Base-by-base conservation (phyloP, 2,797 vertebrate genomes). In the Dallia pectoralis region DNA sequence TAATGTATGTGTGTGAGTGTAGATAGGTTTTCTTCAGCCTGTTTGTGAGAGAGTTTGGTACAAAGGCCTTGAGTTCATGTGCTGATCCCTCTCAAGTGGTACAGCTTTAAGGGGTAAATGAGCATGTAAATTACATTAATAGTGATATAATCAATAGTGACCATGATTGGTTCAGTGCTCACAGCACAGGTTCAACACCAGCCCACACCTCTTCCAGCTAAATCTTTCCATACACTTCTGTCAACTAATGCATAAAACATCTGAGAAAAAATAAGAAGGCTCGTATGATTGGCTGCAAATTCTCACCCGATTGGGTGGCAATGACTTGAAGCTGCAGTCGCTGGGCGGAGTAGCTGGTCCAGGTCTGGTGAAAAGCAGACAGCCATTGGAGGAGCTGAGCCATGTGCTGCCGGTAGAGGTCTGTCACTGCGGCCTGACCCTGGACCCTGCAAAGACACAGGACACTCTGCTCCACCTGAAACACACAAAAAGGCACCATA, bases 371-470 rank as follows among this genome's bases (percentile, higher is more conserved):
- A 0, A 93, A 94, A 29, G 80, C 78, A 0, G 90, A 91, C 61
- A 97, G 82, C 94, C 92, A 94, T 62, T 93, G 92, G 88, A 99
- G 87, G 63, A 99, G 93, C 69, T 93, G 83, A 16, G 71, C 75
- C 81, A 95, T 90, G 78, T 98, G 96, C 66, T 88, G 92, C 53
- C 85, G 89, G 83, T 96, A 97, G 12, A 98, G 92, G 76, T 88
- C 89, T n/a, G 78, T 81, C 68, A 78, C 79, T 0, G 84, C 79
- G 15, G 78, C 77, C 73, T 95, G 7, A 2, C 80, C 85, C 79
- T 95, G 94, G 18, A 89, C 93, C 32, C 82, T 25, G 30, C 93
- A 94, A 88, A 99, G 82, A 0, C 79, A 47, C 33, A 81, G 83
- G 71, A 94, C 71, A 2, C 90, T 89, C 79, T 93, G 88, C 81